Percentiles rank a stretch among this genome's conserved stretches.
Conservation (phyloP, 2,888 invertebrate species). For the Prenolepis imparis region DNA sequence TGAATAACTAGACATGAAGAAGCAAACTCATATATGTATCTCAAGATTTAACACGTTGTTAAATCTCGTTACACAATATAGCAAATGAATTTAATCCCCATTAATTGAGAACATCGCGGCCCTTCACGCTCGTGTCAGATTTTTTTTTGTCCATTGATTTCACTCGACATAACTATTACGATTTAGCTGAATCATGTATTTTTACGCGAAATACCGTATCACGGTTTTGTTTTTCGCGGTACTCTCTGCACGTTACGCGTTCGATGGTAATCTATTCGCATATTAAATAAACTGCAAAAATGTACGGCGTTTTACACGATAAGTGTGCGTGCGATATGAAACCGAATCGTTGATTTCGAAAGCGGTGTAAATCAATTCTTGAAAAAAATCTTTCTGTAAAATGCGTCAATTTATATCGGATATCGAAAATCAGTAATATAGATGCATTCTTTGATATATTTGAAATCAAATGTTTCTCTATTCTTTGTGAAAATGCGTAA, state of each 20-base stretch:
- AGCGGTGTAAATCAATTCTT: conserved; percentile 25
- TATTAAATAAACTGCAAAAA: conserved; percentile 53
- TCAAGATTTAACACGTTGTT: conserved; percentile 62
- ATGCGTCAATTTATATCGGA: conserved; percentile 1
- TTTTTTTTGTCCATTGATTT: conserved; percentile 8
- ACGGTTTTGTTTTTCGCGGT: conserved; percentile 7
- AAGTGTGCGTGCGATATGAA: conserved; percentile 6
- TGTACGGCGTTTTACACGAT: conserved; percentile 14
- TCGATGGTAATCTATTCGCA: conserved; percentile 58
- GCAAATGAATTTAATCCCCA: conserved; percentile 68
- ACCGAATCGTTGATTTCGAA: conserved; percentile 31
- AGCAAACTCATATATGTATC: conserved; percentile 63
- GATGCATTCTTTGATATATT: conserved; percentile 5
- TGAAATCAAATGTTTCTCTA: conserved; percentile 9
- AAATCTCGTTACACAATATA: conserved; percentile 63
- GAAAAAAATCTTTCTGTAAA: conserved; percentile 18
- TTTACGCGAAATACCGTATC: conserved; percentile 22
- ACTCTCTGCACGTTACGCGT: conserved; percentile 27
- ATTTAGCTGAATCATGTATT: conserved; percentile 38
- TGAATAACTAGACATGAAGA: conserved; percentile 61
- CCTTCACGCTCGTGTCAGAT: conserved; percentile 58
- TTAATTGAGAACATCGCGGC: conserved; percentile 70
- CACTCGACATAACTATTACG: background rate
- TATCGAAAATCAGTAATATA: conserved; percentile 11
- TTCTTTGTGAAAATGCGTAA: background rate